Evolutionary conservation across 2,888 invertebrate species (phyloP), one percentile per base, ranked within the genome.

Genomic region (Xanthia icteritia): DNA sequence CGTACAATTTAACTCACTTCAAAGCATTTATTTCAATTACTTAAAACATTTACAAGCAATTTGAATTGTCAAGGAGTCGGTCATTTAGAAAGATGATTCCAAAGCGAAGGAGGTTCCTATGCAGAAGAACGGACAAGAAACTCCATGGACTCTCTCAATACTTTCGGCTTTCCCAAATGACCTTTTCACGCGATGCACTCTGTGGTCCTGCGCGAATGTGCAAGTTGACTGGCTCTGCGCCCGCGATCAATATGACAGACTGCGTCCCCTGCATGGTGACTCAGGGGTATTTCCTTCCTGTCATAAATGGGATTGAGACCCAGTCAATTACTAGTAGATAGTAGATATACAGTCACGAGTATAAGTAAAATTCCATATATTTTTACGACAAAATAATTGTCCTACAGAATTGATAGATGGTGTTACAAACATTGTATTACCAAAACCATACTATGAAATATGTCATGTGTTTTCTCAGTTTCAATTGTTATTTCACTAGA

Each of bases 261-360:
- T 67, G 54, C 31, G 31, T 61, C 76, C 82, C 76, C 63, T 42
- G 17, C 48, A n/a, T 39, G 45, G 61, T 79, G 79, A 79, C 31
- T 82, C 76, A 68, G n/a, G 48, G 67, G 76, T 76, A 63, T 79
- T 76, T 76, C 76, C 77, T 64, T 51, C 17, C n/a, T 20, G 27
- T 54, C 27, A 23, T 31, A 51, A 6, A 13, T 13, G 15, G 39
- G 8, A 23, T 27, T 61, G 4, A 31, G 3, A 11, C 48, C 8
- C 48, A n/a, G 13, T 48, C 23, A 13, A 31, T 23, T 66, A 31
- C 1, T 20, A 45, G 17, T 11, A 17, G 39, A n/a, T 27, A 31
- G 8, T 39, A n/a, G 23, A 39, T n/a, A 64, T 9, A 39, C 9
- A 42, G n/a, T 17, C 5, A 65, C 1, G 20, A 45, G 20, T 11